Conservation (phyloP, 2,888 invertebrate genomes). For the Corbicula japonica region DNA sequence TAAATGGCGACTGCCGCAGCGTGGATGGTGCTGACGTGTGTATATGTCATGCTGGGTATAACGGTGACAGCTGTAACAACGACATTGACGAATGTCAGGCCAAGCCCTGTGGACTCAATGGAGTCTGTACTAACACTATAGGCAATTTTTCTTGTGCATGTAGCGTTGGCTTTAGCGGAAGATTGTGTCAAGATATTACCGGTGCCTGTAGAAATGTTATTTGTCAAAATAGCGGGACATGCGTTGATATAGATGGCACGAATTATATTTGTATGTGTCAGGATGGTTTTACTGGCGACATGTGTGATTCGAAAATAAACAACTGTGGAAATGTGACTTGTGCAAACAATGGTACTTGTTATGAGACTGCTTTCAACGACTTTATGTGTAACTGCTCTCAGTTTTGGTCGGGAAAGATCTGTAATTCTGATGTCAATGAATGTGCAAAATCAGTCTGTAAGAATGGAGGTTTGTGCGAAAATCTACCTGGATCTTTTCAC, state of each 20-base stretch:
- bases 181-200: constrained; percentile 26
- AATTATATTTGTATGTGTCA: constrained; percentile 41
- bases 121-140: constrained; percentile 48
- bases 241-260: constrained; percentile 19
- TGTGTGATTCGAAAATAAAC: constrained; percentile 52
- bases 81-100: constrained; percentile 64
- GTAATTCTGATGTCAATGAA: constrained; percentile 71
- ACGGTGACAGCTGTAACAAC: constrained; percentile 50
- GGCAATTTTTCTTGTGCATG: constrained; percentile 64
- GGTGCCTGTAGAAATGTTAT: constrained; percentile 21
- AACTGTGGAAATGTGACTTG: constrained; percentile 56
- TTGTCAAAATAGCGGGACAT: constrained; percentile 53
- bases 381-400: constrained; percentile 53
- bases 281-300: constrained; percentile 39
- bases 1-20: constrained; percentile 40
- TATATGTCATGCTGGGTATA: constrained; percentile 51
- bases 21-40: constrained; percentile 36
- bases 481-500: constrained; percentile 59
- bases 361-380: constrained; percentile 19
- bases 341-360: constrained; percentile 45
- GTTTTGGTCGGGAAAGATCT: constrained; percentile 52
- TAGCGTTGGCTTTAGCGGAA: constrained; percentile 47
- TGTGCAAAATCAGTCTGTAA: constrained; percentile 67
- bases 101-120: constrained; percentile 52
- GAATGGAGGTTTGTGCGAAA: constrained; percentile 52